phyloP scores from a whole-genome alignment of 2,113 vertebrate species.

The Hepsetus odoe region DNA sequence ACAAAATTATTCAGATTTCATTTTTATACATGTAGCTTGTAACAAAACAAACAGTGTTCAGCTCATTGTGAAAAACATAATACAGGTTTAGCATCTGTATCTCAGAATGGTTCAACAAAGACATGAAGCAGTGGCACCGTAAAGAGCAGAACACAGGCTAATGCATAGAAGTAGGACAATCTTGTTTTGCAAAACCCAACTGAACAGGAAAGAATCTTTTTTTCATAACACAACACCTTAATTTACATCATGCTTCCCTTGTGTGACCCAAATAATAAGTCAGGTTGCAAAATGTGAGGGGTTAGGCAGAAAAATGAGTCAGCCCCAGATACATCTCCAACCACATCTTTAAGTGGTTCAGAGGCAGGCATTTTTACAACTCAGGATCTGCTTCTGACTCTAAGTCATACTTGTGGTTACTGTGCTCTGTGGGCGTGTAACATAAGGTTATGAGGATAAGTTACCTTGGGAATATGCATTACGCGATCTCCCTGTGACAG shows the following conservation, averaged over 20 bases:
- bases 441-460: conserved; percentile 31
- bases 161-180: conserved; percentile 62
- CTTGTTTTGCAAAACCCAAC: conserved; percentile 59
- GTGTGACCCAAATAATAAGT: conserved; percentile 56
- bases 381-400: conserved; percentile 20
- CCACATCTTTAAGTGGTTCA: conserved; percentile 39
- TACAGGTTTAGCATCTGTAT: neutral
- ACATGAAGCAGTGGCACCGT: neutral
- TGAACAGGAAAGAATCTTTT: conserved; percentile 61
- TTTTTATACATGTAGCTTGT: neutral
- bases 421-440: conserved; percentile 44
- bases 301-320: conserved; percentile 41
- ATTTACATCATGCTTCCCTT: conserved; percentile 49
- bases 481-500: conserved; percentile 54
- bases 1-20: neutral
- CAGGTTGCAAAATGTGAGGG: conserved; percentile 22
- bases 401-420: conserved; percentile 30
- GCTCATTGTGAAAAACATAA: neutral
- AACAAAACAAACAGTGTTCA: neutral
- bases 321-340: conserved; percentile 28
- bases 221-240: conserved; percentile 42
- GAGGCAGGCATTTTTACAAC: conserved; percentile 8
- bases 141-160: conserved; percentile 20
- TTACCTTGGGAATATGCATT: conserved; percentile 62
- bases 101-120: neutral